Base-by-base conservation (phyloP, 1,140 invertebrate genomes). In the Euura lappo region DNA sequence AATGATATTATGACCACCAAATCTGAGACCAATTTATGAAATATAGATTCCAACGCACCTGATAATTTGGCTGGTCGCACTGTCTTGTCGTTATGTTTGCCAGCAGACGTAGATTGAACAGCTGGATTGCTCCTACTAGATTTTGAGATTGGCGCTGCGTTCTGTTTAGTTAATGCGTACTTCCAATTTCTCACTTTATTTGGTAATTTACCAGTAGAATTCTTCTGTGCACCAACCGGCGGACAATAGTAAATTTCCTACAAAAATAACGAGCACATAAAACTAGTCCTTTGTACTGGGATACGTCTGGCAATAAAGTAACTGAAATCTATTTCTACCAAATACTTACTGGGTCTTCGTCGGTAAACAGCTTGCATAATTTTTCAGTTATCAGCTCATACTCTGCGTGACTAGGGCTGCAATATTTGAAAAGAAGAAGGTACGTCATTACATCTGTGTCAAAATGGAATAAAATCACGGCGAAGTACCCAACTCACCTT, bases 141-240 rank as follows among this genome's bases (percentile, higher is more conserved):
- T 51, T 51, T 51, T 51, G 47, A 51, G 47, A 51, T 51, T 51
- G 47, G 47, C 11, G 47, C 47, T 51, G 47, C 47, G 11, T 51
- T 51, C 47, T 51, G 47, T 51, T 51, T 51, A 11, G 47, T 51
- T 51, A 51, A 51, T 11, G 47, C 47, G 11, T 51, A 51, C 11
- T 51, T 51, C 47, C 6, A 6, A 51, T 51, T 51, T 11, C 47
- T 51, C 11, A 51, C 47, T 51, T 51, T 51, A 11, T 51, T 51
- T 51, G 47, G 47, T 51, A 51, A 51, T 51, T 51, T 51, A 51
- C 47, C 47, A 51, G 47, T 51, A 51, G 47, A 11, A 51, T 51
- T 51, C 11, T 51, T 51, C 11, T 51, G 47, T 2, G 47, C 47
- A 51, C 47, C 47, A 51, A 51, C 47, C 11, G 47, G 47, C 47